Conservation (phyloP, 2,113 vertebrate species). For the Rhipidura dahli region DNA sequence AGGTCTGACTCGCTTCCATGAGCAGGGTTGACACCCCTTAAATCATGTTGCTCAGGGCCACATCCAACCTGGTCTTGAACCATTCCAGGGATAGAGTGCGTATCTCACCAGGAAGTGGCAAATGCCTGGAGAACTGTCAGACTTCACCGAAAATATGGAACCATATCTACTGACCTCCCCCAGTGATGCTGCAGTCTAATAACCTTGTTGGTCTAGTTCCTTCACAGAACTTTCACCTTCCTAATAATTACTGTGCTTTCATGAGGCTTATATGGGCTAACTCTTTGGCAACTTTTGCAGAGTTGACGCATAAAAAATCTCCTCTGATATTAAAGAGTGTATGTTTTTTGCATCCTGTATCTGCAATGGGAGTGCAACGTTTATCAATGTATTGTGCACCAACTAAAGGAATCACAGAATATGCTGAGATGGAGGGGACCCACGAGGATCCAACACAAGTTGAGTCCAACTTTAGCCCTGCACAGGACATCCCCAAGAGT, state of each 20-base stretch:
- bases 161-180: not conserved
- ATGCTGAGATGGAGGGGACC: not conserved
- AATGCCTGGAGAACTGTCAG: not conserved
- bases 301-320: not conserved
- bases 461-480: not conserved
- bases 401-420: not conserved
- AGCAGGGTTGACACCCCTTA: not conserved
- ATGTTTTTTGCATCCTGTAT: accelerated
- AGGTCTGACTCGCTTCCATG: not conserved
- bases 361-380: not conserved
- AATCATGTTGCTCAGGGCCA: not conserved
- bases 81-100: not conserved
- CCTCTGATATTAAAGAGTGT: not conserved
- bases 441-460: accelerated
- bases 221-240: not conserved
- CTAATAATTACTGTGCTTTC: not conserved
- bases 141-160: not conserved
- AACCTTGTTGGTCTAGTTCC: not conserved
- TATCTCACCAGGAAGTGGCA: not conserved
- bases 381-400: not conserved
- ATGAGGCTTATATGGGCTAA: not conserved
- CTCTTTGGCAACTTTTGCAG: not conserved
- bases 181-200: not conserved
- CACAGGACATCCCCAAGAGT: not conserved
- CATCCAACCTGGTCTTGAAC: not conserved